Conservation (phyloP, 2,113 vertebrate genomes). For the Pipra filicauda region DNA sequence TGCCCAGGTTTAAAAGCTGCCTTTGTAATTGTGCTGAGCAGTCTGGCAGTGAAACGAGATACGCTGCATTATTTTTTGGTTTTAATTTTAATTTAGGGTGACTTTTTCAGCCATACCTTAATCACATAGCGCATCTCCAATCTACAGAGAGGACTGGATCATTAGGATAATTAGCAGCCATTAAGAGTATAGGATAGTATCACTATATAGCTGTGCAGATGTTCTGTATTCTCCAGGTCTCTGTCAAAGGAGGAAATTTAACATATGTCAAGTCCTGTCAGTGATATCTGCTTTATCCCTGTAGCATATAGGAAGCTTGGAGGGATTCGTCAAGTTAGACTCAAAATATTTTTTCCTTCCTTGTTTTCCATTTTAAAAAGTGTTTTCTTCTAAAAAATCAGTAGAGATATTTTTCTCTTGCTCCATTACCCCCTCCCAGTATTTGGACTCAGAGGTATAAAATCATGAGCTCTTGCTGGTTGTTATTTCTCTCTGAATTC, state of each 20-base stretch:
- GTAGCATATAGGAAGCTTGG: neutral
- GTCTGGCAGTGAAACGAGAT: neutral
- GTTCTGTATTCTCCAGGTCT: constrained; percentile 23
- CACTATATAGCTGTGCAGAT: constrained; percentile 28
- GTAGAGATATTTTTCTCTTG: neutral
- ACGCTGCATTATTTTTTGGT: neutral
- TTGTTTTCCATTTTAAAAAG: neutral
- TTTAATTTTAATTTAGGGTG: constrained; percentile 40
- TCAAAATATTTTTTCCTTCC: neutral
- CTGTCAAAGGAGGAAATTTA: constrained; percentile 23
- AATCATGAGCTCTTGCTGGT: neutral
- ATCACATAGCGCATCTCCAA: neutral
- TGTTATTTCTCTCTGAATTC: constrained; percentile 1
- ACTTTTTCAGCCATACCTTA: constrained; percentile 28
- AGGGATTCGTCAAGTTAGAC: neutral
- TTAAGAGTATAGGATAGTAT: constrained; percentile 28
- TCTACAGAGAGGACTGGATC: constrained; percentile 36
- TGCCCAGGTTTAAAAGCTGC: neutral
- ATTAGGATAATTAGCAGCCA: constrained; percentile 54
- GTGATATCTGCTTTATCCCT: constrained; percentile 8
- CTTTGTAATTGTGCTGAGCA: neutral
- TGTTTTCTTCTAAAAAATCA: neutral
- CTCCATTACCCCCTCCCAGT: neutral
- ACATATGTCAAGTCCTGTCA: neutral
- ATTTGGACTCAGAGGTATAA: neutral